Evolutionary conservation across 1,140 invertebrate genomes (phyloP), one percentile per base, ranked within the genome.

Genomic region (Neoseiulus cucumeris): DNA sequence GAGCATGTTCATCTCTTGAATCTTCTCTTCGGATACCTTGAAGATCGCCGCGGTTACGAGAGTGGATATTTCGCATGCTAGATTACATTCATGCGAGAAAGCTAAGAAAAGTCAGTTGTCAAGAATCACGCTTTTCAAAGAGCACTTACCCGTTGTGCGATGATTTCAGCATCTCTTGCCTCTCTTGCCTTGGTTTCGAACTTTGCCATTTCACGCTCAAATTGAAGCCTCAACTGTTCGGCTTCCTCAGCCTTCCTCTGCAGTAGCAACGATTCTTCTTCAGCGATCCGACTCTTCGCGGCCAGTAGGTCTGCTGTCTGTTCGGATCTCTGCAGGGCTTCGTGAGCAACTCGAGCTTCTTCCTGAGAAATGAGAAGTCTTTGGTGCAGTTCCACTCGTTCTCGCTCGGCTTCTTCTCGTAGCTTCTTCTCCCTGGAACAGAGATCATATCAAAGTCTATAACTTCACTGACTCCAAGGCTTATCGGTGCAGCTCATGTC

Each of bases 241-340:
- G 92, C 90, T 75, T 98, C 92, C 0, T 85, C 82, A 1, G 92
- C 91, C 79, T 97, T 97, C 76, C 94, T 90, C 70, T 87, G 88
- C 18, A 97, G 76, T 1, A 97, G 78, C 72, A 88, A 85, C 0
- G 91, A 89, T 77, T 98, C 94, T 74, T 97, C 92, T 76, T 97
- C 92, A 0, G 91, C 89, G 4, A 97, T 84, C 20, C 89, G 80
- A 68, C 91, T 93, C 74, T 97, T 97, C 77, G 98, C 92, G 22
- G 91, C 91, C 59, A 96, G 78, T 18, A 98, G 79, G 73, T 98
- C 93, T 64, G 91, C 91, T 6, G 91, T 92, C 77, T 98, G 92
- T 76, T 97, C 91, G 12, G 91, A 95, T 65, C 91, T 81, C 66
- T 86, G 81, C 84, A 75, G 66, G 44, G 72, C 71, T 68, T 78